Conservation (phyloP, 2,888 invertebrate genomes). For the Macrophya annulata region DNA sequence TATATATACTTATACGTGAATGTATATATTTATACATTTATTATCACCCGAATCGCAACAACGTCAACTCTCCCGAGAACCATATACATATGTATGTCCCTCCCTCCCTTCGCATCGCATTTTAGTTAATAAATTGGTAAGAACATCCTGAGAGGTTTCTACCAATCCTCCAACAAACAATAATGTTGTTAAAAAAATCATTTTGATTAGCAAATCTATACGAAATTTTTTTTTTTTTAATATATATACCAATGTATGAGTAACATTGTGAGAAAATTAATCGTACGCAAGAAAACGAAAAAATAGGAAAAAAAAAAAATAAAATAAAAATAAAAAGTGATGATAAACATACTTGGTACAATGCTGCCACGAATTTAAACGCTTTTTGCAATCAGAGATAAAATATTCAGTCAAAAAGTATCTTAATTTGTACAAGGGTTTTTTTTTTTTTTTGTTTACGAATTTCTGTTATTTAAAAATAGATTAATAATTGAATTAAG, state of each 20-base stretch:
- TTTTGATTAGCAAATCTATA: constrained; percentile 37
- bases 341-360: constrained; percentile 33
- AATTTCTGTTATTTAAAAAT: constrained; percentile 39
- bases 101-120: constrained; percentile 34
- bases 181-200: constrained; percentile 20
- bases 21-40: constrained; percentile 56
- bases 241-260: constrained; percentile 9
- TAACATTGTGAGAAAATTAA: neutral
- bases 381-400: constrained; percentile 46
- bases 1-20: constrained; percentile 29
- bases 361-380: constrained; percentile 49
- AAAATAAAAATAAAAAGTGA: constrained; percentile 1
- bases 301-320: neutral
- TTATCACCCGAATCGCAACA: constrained; percentile 67
- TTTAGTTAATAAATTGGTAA: constrained; percentile 31
- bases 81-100: neutral
- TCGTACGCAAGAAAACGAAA: constrained; percentile 25
- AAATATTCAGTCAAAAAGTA: constrained; percentile 54
- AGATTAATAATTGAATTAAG: constrained; percentile 33
- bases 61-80: constrained; percentile 54
- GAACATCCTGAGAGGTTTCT: neutral
- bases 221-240: neutral
- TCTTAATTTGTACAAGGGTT: constrained; percentile 52
- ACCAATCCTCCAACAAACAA: constrained; percentile 9
- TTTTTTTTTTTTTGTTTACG: constrained; percentile 1